Percentiles rank a stretch among this genome's conserved stretches.
Conservation (phyloP, 2,888 invertebrate genomes). For the Conistra vaccinii region DNA sequence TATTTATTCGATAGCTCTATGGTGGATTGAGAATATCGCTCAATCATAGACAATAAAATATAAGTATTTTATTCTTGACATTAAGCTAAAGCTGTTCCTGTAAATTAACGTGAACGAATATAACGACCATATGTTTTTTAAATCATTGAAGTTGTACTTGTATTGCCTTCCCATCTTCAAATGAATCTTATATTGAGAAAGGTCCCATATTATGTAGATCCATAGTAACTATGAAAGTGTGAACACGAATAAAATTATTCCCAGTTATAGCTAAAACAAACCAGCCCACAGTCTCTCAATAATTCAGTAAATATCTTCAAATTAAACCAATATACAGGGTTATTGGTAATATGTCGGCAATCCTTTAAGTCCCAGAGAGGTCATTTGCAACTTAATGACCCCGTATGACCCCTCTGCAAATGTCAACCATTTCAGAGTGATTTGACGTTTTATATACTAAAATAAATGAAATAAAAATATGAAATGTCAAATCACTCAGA, state of each 20-base stretch:
- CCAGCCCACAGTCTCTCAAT: not conserved
- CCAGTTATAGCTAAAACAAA: not conserved
- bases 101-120: not conserved
- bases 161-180: constrained; percentile 34
- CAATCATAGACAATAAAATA: too few relatives aligned
- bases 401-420: not conserved
- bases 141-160: not conserved
- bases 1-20: not conserved
- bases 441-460: not conserved
- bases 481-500: too few relatives aligned
- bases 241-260: constrained; percentile 1
- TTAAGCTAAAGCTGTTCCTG: not conserved
- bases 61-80: not conserved
- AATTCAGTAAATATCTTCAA: not conserved
- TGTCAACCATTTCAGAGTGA: not conserved
- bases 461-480: too few relatives aligned
- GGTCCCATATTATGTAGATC: constrained; percentile 44
- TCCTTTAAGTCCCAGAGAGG: too few relatives aligned
- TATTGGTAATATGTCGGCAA: too few relatives aligned
- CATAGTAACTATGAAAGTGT: constrained; percentile 28
- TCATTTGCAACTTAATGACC: not conserved
- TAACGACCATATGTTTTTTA: not conserved
- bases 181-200: constrained; percentile 16
- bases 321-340: not conserved
- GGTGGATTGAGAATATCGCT: not conserved